Evolutionary conservation across 2,888 invertebrate species (phyloP), one percentile per base, ranked within the genome.

Genomic region (Noctua janthina): DNA sequence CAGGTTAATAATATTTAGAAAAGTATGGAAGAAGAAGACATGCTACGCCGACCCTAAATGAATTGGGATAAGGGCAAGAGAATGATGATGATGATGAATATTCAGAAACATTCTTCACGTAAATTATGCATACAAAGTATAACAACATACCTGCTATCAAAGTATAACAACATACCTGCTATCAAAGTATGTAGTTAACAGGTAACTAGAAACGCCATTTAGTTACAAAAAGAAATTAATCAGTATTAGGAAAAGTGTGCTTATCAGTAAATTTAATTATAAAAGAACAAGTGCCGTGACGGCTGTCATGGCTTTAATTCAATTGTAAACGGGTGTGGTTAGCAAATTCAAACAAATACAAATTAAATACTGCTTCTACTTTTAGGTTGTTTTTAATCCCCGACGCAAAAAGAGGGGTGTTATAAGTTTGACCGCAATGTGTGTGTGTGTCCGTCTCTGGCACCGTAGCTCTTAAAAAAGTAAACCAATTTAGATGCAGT

Each of bases 241-340:
- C 15, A 56, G 43, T 35, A 74, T 77, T 76, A n/a, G 67, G 62
- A 72, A 62, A 20, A 54, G 20, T 75, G 66, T 49, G 54, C 39
- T 35, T 69, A 73, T 74, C 75, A 64, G 70, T 62, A 62, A 62
- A 15, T 29, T 13, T n/a, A 56, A 56, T 56, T 13, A 82, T 80
- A 74, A 76, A 59, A 56, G n/a, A 73, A 17, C 43, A 62, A 66
- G 78, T 74, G 59, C 77, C 76, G 51, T 78, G 64, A 80, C 64
- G 8, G 35, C 13, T 43, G 49, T 49, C 17, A 23, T 3, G 3
- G n/a, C n/a, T 23, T 76, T 74, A 76, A 86, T 78, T 54, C 76
- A 78, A 78, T 86, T 78, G 51, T 67, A 49, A 78, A 62, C 76
- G 13, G 1, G 54, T 29, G 46, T 23, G 11, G 13, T n/a, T 13